A percentile compares a stretch with the other conserved stretches of the same genome.
Evolutionary conservation across 2,113 vertebrate species (phyloP).

Genomic region (Genyomyrus donnyi): DNA sequence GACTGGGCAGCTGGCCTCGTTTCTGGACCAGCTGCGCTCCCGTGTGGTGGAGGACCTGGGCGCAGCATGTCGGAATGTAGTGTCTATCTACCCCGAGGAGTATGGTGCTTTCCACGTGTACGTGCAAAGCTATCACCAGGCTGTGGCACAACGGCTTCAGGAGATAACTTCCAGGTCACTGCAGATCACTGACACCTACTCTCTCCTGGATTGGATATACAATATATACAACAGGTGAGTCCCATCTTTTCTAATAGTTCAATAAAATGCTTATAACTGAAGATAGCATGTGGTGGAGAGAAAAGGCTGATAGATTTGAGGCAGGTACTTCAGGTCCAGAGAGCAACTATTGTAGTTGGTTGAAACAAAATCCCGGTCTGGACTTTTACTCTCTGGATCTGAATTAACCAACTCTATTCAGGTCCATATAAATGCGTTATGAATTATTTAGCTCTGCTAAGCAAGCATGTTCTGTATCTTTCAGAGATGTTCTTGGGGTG

Average conservation of each 20-base stretch:
- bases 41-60: slow-evolving; percentile 68
- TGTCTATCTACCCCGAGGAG: slow-evolving; percentile 68
- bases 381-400: no score
- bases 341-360: no score
- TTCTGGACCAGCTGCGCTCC: slow-evolving; percentile 61
- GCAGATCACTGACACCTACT: slow-evolving; percentile 70
- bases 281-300: background rate
- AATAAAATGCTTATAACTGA: background rate
- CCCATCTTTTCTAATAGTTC: background rate
- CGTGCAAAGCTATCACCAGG: slow-evolving; percentile 74
- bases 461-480: slow-evolving; percentile 20
- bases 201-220: slow-evolving; percentile 79
- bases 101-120: slow-evolving; percentile 73
- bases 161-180: slow-evolving; percentile 56
- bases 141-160: slow-evolving; percentile 58
- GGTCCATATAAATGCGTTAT: background rate
- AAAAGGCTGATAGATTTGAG: background rate
- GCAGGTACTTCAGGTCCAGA: background rate
- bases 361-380: no score
- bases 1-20: slow-evolving; percentile 43
- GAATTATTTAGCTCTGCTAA: background rate
- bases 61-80: slow-evolving; percentile 64
- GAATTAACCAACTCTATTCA: background rate
- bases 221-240: slow-evolving; percentile 76
- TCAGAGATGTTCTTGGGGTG: slow-evolving; percentile 59